Percentiles rank a stretch among this genome's conserved stretches.
Conservation (phyloP, 2,888 invertebrate species). For the Cephus spinipes region DNA sequence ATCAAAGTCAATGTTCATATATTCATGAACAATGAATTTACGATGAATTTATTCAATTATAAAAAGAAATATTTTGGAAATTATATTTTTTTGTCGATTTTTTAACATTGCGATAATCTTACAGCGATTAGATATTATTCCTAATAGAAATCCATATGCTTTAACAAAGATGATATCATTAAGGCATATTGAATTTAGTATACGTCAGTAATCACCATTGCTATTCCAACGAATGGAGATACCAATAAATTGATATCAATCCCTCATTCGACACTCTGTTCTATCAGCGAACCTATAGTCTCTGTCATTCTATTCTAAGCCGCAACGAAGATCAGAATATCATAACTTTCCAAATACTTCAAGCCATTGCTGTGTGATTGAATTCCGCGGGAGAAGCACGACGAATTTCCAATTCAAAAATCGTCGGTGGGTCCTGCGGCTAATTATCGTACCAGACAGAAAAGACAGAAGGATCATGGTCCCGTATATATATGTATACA, state of each 20-base stretch:
- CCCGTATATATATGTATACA: not conserved
- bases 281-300: not conserved
- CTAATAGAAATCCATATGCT: not conserved
- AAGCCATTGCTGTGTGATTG: not conserved
- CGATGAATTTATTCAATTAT: not conserved
- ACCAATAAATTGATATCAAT: not conserved
- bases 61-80: not conserved
- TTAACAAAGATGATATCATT: not conserved
- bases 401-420: not conserved
- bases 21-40: not conserved
- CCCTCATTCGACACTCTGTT: not conserved
- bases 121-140: not conserved
- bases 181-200: not conserved
- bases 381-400: too few species aligned
- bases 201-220: not conserved
- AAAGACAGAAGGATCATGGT: not conserved
- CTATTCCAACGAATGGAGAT: not conserved
- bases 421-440: not conserved
- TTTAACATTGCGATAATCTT: not conserved
- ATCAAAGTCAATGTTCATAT: not conserved
- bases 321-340: not conserved
- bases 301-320: not conserved
- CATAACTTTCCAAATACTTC: not conserved
- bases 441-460: not conserved
- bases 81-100: not conserved